These are phyloP conservation scores for Busseola fusca DNA, from an alignment of 2,888 invertebrate genomes.

Conservation along the genomic window DNA sequence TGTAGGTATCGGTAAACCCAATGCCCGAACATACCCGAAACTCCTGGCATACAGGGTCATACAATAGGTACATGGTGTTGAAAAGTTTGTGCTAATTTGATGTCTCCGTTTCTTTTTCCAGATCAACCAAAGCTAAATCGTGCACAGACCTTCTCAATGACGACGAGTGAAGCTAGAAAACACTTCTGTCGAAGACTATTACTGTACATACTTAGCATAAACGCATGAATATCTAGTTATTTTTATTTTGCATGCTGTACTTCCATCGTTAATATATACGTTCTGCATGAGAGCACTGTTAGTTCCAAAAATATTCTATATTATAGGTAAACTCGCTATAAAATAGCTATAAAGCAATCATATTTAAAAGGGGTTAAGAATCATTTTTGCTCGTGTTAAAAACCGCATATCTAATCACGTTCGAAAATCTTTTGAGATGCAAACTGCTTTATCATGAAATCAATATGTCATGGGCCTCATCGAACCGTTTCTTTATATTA, in stretches of 20 bases:
- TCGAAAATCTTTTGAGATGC: conserved; percentile 27
- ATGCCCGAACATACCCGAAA: not conserved
- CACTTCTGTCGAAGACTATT: conserved; percentile 37
- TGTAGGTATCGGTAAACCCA: not conserved
- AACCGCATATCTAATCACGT: conserved; percentile 31
- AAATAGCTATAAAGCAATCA: conserved; percentile 53
- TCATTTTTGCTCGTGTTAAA: conserved; percentile 27
- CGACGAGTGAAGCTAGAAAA: conserved; percentile 81
- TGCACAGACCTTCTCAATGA: conserved; percentile 92
- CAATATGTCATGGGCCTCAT: conserved; percentile 42
- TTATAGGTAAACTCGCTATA: conserved; percentile 41
- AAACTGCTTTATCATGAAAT: conserved; percentile 39
- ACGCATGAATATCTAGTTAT: conserved; percentile 42
- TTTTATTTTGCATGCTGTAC: conserved; percentile 41
- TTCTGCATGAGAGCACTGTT: conserved; percentile 50
- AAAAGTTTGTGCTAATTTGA: conserved; percentile 5
- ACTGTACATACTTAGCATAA: conserved; percentile 56
- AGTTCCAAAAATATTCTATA: conserved; percentile 46
- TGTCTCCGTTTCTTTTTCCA: conserved; percentile 78
- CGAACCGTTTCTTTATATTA: conserved; percentile 33
- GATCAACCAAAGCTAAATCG: conserved; percentile 92
- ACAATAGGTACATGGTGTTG: not conserved
- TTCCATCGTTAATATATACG: conserved; percentile 29
- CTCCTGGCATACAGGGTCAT: too few relatives aligned
- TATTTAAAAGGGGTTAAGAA: conserved; percentile 35